Conservation (phyloP, 2,888 invertebrate genomes). For the Anarsia innoxiella region DNA sequence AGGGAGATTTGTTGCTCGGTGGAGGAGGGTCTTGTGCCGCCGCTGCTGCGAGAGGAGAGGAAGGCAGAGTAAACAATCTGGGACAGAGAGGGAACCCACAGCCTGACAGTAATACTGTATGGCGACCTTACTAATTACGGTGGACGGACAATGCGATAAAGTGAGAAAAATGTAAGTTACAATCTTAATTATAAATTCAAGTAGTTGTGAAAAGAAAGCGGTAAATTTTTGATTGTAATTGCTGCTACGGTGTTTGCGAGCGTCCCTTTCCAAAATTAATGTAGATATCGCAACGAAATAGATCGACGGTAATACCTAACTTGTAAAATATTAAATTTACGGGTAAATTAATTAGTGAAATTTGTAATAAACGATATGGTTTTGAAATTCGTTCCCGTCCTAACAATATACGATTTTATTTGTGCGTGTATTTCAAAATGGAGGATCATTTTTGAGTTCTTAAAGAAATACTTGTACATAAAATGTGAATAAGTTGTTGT, state of each 20-base stretch:
- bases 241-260: too few species aligned
- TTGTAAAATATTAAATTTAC: constrained; percentile 33
- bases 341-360: constrained; percentile 33
- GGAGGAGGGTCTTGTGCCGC: constrained; percentile 76
- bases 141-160: too few species aligned
- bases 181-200: too few species aligned
- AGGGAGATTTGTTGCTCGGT: constrained; percentile 66
- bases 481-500: constrained; percentile 70
- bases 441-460: neutral
- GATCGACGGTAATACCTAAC: constrained; percentile 27
- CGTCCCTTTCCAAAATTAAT: constrained; percentile 22
- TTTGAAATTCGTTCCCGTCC: constrained; percentile 60
- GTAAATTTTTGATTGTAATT: too few species aligned
- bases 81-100: constrained; percentile 77
- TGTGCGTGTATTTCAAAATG: neutral
- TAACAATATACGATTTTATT: constrained; percentile 58
- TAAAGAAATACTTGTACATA: constrained; percentile 28
- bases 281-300: constrained; percentile 48
- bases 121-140: constrained; percentile 86
- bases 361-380: constrained; percentile 28
- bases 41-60: constrained; percentile 74
- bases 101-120: constrained; percentile 80
- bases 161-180: neutral
- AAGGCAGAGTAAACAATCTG: constrained; percentile 71
- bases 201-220: too few species aligned